Conservation (phyloP, 1,140 invertebrate genomes). For the Sweltsa coloradensis region DNA sequence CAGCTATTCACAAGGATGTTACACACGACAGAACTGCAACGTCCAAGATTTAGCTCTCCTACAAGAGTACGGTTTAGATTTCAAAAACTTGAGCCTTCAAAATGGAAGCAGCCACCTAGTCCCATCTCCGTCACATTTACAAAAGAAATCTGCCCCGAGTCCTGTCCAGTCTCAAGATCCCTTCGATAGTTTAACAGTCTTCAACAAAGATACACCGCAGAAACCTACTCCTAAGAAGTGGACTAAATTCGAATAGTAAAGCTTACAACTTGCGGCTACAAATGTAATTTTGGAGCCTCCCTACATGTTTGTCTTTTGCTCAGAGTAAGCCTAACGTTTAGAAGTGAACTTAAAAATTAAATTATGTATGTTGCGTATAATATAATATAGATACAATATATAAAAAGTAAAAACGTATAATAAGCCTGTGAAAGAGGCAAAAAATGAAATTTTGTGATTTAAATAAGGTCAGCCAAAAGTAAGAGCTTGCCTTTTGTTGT, state of each 20-base stretch:
- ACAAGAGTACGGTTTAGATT: slow-evolving; percentile 24
- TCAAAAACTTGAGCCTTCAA: slow-evolving; percentile 15
- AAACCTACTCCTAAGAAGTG: slow-evolving; percentile 17
- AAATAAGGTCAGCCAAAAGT: too few species aligned
- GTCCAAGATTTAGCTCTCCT: slow-evolving; percentile 10
- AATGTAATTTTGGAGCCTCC: too few species aligned
- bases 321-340: too few species aligned
- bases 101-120: neutral
- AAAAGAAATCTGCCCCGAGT: neutral
- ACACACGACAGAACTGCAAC: neutral
- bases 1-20: neutral
- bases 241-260: slow-evolving; percentile 23
- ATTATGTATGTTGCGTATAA: too few species aligned
- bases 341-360: too few species aligned
- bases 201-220: neutral
- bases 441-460: too few species aligned
- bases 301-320: too few species aligned
- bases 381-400: too few species aligned
- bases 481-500: too few species aligned
- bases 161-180: neutral
- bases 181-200: neutral
- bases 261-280: too few species aligned
- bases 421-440: too few species aligned
- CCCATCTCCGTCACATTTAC: neutral
- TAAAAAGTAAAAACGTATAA: too few species aligned